These are phyloP conservation scores for Delichon dasypus DNA, from an alignment of 2,797 vertebrate species.

Conservation along the genomic window DNA sequence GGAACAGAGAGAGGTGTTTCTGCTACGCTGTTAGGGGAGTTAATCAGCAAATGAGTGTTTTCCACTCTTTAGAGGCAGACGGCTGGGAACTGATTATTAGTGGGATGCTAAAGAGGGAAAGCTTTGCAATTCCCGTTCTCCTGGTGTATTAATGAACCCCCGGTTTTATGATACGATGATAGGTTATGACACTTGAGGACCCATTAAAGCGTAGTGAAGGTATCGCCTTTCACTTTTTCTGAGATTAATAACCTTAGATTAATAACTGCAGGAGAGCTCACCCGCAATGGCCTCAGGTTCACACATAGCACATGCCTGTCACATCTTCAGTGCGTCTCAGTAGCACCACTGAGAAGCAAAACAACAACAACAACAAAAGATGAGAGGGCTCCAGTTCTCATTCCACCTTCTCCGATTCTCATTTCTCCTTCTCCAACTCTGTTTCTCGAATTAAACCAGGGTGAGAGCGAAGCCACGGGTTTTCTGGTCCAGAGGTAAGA, in stretches of 20 bases:
- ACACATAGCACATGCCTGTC: fast-evolving
- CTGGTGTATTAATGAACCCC: background rate
- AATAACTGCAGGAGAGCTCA: fast-evolving
- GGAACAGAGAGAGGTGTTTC: background rate
- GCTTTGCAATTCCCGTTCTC: fast-evolving
- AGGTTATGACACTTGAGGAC: background rate
- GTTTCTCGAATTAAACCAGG: fast-evolving
- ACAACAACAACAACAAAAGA: background rate
- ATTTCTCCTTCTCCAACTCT: fast-evolving
- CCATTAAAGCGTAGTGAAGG: background rate
- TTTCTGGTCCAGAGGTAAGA: background rate
- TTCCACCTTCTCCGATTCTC: fast-evolving
- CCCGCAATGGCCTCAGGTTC: fast-evolving
- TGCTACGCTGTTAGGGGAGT: background rate
- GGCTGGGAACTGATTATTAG: background rate
- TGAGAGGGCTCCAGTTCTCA: fast-evolving
- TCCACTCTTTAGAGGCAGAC: background rate
- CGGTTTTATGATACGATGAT: background rate
- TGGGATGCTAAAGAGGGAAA: background rate
- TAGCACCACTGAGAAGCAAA: background rate
- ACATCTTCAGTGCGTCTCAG: fast-evolving
- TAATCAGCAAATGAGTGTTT: background rate
- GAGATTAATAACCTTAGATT: too few relatives aligned
- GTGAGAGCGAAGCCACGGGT: fast-evolving
- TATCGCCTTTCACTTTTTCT: background rate